Conservation (phyloP, 2,113 vertebrate species). For the Anthoscopus minutus region DNA sequence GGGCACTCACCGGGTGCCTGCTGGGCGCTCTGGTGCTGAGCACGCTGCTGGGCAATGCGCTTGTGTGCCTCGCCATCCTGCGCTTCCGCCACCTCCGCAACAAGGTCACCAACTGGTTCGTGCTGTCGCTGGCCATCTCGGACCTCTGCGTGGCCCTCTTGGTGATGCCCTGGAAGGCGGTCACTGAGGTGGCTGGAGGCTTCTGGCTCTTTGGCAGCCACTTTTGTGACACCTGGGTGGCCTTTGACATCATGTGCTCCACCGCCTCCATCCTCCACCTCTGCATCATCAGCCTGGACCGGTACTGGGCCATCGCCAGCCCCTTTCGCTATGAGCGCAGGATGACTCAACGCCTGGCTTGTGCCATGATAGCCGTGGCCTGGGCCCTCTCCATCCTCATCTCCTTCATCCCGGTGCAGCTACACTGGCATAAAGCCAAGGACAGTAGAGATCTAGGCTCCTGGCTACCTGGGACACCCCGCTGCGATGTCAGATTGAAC, state of each 20-base stretch:
- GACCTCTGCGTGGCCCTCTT: constrained; percentile 80
- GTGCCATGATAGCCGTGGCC: constrained; percentile 73
- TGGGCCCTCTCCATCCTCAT: constrained; percentile 79
- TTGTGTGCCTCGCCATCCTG: constrained; percentile 72
- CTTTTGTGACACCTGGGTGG: constrained; percentile 80
- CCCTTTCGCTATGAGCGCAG: constrained; percentile 77
- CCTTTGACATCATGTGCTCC: constrained; percentile 82
- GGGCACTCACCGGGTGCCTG: constrained; percentile 71
- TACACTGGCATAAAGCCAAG: constrained; percentile 75
- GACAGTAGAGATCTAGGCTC: background rate
- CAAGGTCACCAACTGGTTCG: constrained; percentile 82
- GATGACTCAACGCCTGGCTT: constrained; percentile 75
- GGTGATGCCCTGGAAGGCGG: constrained; percentile 82
- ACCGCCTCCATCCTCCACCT: constrained; percentile 80
- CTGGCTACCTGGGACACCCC: constrained; percentile 1
- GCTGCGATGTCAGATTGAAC: constrained; percentile 77
- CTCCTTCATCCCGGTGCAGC: constrained; percentile 79
- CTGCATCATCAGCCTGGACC: constrained; percentile 82
- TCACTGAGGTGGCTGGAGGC: constrained; percentile 69
- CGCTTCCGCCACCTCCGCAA: constrained; percentile 72
- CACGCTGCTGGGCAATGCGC: constrained; percentile 74
- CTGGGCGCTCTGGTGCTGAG: constrained; percentile 76
- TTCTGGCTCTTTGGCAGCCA: constrained; percentile 71
- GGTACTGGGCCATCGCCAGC: constrained; percentile 81
- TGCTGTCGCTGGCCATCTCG: constrained; percentile 77